Evolutionary conservation across 35 echinoderm and acorn worm genomes (phyloP), one percentile per base, ranked within the genome.

Genomic region (Acanthaster planci): DNA sequence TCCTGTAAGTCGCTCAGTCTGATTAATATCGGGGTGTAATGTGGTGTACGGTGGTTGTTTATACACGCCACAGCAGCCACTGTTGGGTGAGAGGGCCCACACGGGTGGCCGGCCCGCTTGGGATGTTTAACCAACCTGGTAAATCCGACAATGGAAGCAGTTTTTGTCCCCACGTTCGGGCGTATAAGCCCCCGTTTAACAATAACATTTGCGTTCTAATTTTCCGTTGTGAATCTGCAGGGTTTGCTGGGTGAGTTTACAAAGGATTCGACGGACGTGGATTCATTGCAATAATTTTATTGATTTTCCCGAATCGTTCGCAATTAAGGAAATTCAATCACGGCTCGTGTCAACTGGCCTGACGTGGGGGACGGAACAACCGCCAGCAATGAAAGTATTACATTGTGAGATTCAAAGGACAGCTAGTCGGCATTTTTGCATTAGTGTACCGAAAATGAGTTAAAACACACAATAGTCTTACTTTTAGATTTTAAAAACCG

Each of bases 1-100:
- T 72, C 42, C 34, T 72, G 64, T 72, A 26, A 72, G 18, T 35
- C 64, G 22, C 8, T 59, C 19, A 59, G 14, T 72, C 14, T 31
- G 23, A 68, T 31, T 68, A 68, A 30, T 68, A 72, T 72, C 64
- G 34, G 26, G 29, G 64, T 72, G 64, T 72, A 72, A 72, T 34
- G 64, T 72, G 30, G 64, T 72, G 64, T 19, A 72, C 22, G 64
- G 64, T 34, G 64, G 64, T 72, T 72, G 64, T 72, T 72, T 72
- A 72, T 72, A 72, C 7, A 72, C 64, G 29, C 14, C 64, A 8
- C 26, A 29, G 2, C 64, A 26, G 64, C 64, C 64, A 15, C 64
- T 26, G 64, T 72, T 31, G 26, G 30, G 64, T 10, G 64, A 47
- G 42, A 21, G 10, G 64, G 64, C 14, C 34, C 34, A 34, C 56